Evolutionary conservation across 2,888 invertebrate genomes (phyloP), one percentile per base, ranked within the genome.

Genomic region (Tubulanus polymorphus): DNA sequence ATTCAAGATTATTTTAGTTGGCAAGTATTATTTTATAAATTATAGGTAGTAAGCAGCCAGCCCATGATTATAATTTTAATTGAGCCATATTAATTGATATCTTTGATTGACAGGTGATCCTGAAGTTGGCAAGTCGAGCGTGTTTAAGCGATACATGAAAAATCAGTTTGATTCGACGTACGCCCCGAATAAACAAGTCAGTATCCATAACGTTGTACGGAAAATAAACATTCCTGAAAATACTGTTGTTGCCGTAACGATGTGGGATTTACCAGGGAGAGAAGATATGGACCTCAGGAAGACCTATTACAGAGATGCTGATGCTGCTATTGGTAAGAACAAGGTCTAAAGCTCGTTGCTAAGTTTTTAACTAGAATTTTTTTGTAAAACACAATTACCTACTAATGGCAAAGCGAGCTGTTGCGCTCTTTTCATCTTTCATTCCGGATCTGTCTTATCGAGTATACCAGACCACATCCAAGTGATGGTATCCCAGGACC

Each of bases 201-300:
- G 62, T 26, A 70, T 71, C 54, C 70, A 71, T 71, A 60, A 49
- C 57, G 55, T 6, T n/a, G 71, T 73, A 10, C 61, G 64, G 55
- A 75, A 74, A 57, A 32, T 74, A 52, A 74, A 75, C 60, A 60
- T 73, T n/a, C 73, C 73, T 8, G 64, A 67, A 1, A 65, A 73
- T 60, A 64, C 67, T 6, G 66, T 73, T 20, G 71, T 70, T 23
- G 70, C 72, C 10, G 54, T 75, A 46, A 69, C 72, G 18, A 53
- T 75, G 50, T 73, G 73, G 73, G 75, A 75, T 51, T 67, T 73
- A 5, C 75, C 75, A 15, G 71, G 72, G 10, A 46, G 65, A 45
- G 73, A 75, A 35, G 73, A 75, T 46, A 69, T 75, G 57, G 72
- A 72, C 48, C 57, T 75, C 15, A 62, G 71, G 49, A 64, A 65